phyloP scores from a whole-genome alignment of 2,113 vertebrate species.

The Cyprinodon tularosa region DNA sequence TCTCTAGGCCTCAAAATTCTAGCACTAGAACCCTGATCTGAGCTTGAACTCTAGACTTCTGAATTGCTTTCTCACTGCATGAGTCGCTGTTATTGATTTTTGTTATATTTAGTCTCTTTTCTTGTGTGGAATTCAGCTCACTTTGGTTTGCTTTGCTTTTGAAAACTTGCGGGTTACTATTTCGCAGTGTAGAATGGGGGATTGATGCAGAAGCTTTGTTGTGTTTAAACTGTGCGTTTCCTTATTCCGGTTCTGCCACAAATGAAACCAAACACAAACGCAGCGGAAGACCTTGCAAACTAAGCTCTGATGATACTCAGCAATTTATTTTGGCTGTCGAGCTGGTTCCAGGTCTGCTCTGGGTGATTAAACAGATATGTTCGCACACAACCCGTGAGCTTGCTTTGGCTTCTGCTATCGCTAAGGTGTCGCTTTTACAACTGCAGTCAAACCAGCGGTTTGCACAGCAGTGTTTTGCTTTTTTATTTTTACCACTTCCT shows the following conservation, averaged over 20 bases:
- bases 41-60: too few relatives aligned
- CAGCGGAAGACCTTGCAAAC: constrained; percentile 39
- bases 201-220: constrained; percentile 38
- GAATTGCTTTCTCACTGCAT: constrained; percentile 3
- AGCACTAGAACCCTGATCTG: neutral
- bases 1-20: neutral
- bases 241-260: constrained; percentile 25
- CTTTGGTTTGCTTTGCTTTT: constrained; percentile 25
- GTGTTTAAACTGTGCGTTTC: constrained; percentile 34
- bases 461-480: neutral
- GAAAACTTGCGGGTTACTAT: constrained; percentile 9
- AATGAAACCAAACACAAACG: constrained; percentile 38
- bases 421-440: constrained; percentile 32
- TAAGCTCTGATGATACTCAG: constrained; percentile 14
- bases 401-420: constrained; percentile 10
- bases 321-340: constrained; percentile 15
- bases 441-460: neutral
- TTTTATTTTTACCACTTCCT: constrained; percentile 37
- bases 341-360: constrained; percentile 14
- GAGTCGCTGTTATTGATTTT: constrained; percentile 31
- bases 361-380: constrained; percentile 2
- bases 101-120: constrained; percentile 32
- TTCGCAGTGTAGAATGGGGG: constrained; percentile 13
- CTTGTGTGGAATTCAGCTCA: constrained; percentile 12
- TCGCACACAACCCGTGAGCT: neutral